Evolutionary conservation across 2,797 vertebrate genomes (phyloP), one percentile per base, ranked within the genome.

Genomic region (Rhyacichthys aspro): DNA sequence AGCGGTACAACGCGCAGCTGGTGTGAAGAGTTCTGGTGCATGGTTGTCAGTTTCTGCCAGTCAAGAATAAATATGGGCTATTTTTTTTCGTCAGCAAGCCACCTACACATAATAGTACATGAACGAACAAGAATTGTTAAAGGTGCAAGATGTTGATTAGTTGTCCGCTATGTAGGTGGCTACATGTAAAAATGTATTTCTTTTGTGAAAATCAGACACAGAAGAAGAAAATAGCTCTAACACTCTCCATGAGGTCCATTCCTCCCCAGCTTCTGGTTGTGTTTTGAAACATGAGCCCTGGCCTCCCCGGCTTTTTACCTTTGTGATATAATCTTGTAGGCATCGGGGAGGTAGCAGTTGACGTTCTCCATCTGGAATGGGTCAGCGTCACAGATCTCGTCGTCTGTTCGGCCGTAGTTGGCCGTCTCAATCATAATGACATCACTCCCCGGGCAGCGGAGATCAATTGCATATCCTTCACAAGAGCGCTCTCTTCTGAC

Each of bases 291-390:
- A 38, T 43, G 61, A 83, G 65, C 78, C 1, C 12, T 9, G 52
- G 59, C 43, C 47, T 53, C 68, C 62, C 74, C 56, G 15, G 64
- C 8, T 8, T 61, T 80, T 91, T 95, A 99, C 97, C 97, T 98
- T 90, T 99, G 97, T 83, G 97, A 98, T 95, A 98, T 98, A 78
- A 98, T 98, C 93, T 98, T 99, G 93, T 97, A 98, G 89, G 98
- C 97, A 7, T 99, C 98, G 48, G 98, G 96, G 86, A 98, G 97
- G 94, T 98, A 98, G 92, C 98, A 99, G 83, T 99, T 95, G 71
- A 95, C 95, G 76, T 99, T 99, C 88, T 99, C 98, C 98, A 99
- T 99, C 92, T 99, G 97, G 93, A 98, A 98, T 0, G 97, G 96
- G 90, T 99, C 98, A 52, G 98, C 97, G 61, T 98, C 98, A 56